Base-by-base conservation (phyloP, 2,888 invertebrate species). In the Dicyrtoma fusca region DNA sequence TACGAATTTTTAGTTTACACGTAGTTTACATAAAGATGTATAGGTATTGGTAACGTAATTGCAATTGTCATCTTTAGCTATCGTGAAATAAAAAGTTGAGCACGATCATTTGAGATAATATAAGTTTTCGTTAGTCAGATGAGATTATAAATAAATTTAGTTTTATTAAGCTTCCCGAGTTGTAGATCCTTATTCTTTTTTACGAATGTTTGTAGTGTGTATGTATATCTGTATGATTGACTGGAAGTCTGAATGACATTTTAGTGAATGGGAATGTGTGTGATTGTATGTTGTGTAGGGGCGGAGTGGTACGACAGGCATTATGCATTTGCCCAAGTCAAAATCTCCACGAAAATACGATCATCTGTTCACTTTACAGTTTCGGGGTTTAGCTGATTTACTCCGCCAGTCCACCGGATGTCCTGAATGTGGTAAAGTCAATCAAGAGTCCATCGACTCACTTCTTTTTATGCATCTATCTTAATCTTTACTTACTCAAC, bases 311-410 rank as follows among this genome's bases (percentile, higher is more conserved):
- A 21, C 47, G 10, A 49, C 49, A 49, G 49, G 49, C 49, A n/a
- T 47, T 11, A 34, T 34, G 34, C 17, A 47, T 63, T 61, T 61
- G 13, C 17, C 42, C 61, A 61, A 42, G 42, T 42, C 66, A 25
- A 57, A 57, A 34, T 64, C 63, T 71, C 53, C 55, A 64, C 55
- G 71, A 71, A 71, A 72, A 75, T 75, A 69, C 66, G 75, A 75
- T 47, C 73, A 42, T 71, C 65, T 75, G 23, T 72, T 68, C 69
- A 71, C 64, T 73, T 80, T 78, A 69, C 74, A 81, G 80, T 81
- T 81, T 72, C 79, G 80, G 55, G 80, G 80, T 63, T 75, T 81
- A 49, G 80, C 79, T 65, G 79, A 81, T 69, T 73, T 81, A 25
- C 72, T 81, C 25, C 76, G 79, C 51, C 75, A 77, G 61, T 79